Base-by-base conservation (phyloP, 2,113 vertebrate genomes). In the Hydrochoerus hydrochaeris region DNA sequence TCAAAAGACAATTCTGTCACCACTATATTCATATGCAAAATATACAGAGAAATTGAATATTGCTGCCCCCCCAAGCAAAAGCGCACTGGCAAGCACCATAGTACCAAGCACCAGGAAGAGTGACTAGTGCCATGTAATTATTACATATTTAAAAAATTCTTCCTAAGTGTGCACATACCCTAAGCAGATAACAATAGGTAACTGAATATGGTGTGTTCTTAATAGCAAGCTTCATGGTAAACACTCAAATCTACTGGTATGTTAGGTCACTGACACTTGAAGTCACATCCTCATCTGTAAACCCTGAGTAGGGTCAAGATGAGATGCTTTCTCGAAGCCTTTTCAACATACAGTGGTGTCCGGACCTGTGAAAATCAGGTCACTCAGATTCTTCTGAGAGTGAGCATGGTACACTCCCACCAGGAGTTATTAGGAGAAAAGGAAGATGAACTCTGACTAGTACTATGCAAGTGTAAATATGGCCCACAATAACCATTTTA, bases 121-220 rank as follows among this genome's bases (percentile, higher is more conserved):
- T 16, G 41, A n/a, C n/a, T 57, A 91, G 86, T 75, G n/a, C 57
- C 32, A 49, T 22, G 28, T 7, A 67, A 67, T 35, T 52, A 11
- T 35, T n/a, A 44, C n/a, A 6, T 71, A 88, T 75, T 94, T 96
- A 63, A 81, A 82, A 90, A 92, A 38, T 28, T 12, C 67, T 90
- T 65, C 16, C 30, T n/a, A 35, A 67, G 49, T 73, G 5, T 71
- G 2, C 24, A 83, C 30, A 85, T 46, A 80, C 10, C 9, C 14
- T 78, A 41, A 78, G 41, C 12, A 35, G 52, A n/a, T 44, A 58
- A 65, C 57, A 65, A 35, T 38, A 46, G 20, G 17, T 63, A 35
- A 65, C n/a, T 49, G 32, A 67, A 57, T 46, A 52, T 28, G 28
- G 30, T 77, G 90, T 35, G 73, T 71, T 28, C 69, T 88, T 85